Percentiles rank a stretch among this genome's conserved stretches.
Conservation (phyloP, 2,888 invertebrate species). For the Anagyrus pseudococci region DNA sequence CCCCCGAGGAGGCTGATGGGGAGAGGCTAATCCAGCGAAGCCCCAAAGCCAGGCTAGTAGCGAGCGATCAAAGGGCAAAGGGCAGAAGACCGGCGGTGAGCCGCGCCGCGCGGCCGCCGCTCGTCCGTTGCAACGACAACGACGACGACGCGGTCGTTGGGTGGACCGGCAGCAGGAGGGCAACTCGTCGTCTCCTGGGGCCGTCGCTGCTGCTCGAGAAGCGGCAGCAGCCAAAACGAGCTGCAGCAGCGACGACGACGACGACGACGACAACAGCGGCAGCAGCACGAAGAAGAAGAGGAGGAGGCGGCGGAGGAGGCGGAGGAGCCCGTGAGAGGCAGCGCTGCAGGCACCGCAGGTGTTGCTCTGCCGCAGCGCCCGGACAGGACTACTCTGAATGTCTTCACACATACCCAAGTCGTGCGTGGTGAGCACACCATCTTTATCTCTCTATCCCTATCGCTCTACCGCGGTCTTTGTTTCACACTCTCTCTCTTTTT, state of each 20-base stretch:
- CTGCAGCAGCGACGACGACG: slow-evolving; percentile 7
- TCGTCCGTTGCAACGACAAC: neutral
- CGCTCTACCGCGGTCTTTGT: neutral
- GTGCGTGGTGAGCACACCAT: slow-evolving; percentile 54
- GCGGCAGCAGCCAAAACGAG: slow-evolving; percentile 6
- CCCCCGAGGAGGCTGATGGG: neutral
- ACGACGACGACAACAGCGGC: slow-evolving; percentile 39
- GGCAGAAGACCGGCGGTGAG: too few relatives aligned
- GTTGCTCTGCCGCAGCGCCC: slow-evolving; percentile 44
- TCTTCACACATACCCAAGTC: slow-evolving; percentile 60
- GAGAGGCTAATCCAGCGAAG: too few relatives aligned
- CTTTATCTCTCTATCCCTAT: neutral
- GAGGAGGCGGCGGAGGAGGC: slow-evolving; percentile 1
- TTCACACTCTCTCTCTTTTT: neutral
- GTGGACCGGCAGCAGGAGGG: neutral
- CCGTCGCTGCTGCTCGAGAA: neutral
- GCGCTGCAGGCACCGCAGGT: slow-evolving; percentile 43
- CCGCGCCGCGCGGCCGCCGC: slow-evolving; percentile 2
- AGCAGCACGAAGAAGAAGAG: slow-evolving; percentile 33
- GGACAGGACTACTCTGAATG: slow-evolving; percentile 52
- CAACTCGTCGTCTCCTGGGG: neutral
- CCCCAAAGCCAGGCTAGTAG: too few relatives aligned
- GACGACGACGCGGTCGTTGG: slow-evolving; percentile 1
- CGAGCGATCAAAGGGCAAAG: too few relatives aligned
- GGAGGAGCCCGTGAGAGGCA: slow-evolving; percentile 1